Base-by-base conservation (phyloP, 2,113 vertebrate species). In the Stigmatopora nigra region DNA sequence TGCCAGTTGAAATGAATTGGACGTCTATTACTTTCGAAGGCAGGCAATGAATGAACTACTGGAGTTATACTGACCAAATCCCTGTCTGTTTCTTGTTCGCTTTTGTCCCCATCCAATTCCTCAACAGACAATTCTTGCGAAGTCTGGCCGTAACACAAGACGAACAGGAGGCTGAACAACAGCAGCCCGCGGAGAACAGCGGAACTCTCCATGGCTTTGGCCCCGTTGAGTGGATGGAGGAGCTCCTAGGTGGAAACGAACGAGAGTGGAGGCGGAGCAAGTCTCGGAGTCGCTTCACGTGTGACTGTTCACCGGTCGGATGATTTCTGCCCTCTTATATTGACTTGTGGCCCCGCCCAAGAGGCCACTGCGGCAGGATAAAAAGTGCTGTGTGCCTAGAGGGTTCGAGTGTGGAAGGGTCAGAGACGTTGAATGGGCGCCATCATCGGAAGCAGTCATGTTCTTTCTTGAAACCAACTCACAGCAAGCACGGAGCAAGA, bases 161-260 rank as follows among this genome's bases (percentile, higher is more conserved):
- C 47, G 17, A 59, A 71, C 45, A 88, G 65, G 3, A 91, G 72
- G 64, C 69, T 74, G 56, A 81, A 46, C 7, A 88, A 46, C 48
- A 91, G 70, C 53, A 91, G 76, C 2, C 52, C 72, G 36, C 76
- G 73, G 53, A 89, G 69, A 41, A 79, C 25, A 35, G 73, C 56
- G 67, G 83, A 85, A 82, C 84, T 87, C 20, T 88, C 82, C 91
- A 89, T 92, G 84, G 82, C 89, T 25, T 83, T 81, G 36, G 17
- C 16, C 48, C 14, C 12, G 51, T 19, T 20, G 20, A 13, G 45
- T 22, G 38, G 41, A 46, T n/a, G 47, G 19, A 25, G 52, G 36
- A 65, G 68, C 16, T 46, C n/a, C 10, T 57, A 41, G 61, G 65
- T 51, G 58, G 38, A 19, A 4, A 11, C 11, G 16, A 4, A 11